These are phyloP conservation scores for Myopa tessellatipennis DNA, from an alignment of 2,888 invertebrate genomes.

Conservation along the genomic window DNA sequence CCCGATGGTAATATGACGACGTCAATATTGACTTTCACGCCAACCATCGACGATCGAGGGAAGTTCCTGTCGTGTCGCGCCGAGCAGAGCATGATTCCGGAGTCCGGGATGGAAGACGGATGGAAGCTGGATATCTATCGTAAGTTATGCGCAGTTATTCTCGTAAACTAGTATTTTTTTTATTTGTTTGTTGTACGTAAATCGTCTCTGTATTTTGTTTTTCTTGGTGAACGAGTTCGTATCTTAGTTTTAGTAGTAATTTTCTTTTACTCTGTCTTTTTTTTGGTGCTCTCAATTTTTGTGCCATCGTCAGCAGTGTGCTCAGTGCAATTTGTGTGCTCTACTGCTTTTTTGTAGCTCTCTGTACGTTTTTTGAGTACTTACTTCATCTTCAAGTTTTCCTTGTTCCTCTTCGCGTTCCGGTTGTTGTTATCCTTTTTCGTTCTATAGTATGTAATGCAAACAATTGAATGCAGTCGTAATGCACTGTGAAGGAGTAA, in stretches of 20 bases:
- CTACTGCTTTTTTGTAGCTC: not conserved
- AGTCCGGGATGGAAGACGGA: constrained; percentile 81
- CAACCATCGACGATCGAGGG: constrained; percentile 84
- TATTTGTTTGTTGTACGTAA: not conserved
- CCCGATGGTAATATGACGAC: constrained; percentile 80
- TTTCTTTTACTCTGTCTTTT: not conserved
- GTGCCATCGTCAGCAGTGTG: not conserved
- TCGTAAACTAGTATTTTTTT: not conserved
- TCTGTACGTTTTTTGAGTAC: not conserved
- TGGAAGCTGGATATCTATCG: constrained; percentile 87
- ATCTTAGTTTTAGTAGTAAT: not conserved
- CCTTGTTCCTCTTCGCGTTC: too few relatives aligned
- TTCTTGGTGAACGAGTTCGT: not conserved
- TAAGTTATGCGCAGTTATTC: constrained; percentile 71
- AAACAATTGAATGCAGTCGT: not conserved
- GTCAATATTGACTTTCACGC: constrained; percentile 81
- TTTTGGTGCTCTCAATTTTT: not conserved
- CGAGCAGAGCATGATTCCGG: constrained; percentile 79
- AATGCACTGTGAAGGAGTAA: not conserved
- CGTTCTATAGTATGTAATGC: not conserved
- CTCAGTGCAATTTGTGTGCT: not conserved
- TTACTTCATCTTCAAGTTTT: not conserved
- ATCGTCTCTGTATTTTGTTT: too few relatives aligned
- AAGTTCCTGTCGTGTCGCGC: constrained; percentile 82
- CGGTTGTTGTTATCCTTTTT: not conserved